Base-by-base conservation (phyloP, 2,113 vertebrate genomes). In the Sebastes schlegelii region DNA sequence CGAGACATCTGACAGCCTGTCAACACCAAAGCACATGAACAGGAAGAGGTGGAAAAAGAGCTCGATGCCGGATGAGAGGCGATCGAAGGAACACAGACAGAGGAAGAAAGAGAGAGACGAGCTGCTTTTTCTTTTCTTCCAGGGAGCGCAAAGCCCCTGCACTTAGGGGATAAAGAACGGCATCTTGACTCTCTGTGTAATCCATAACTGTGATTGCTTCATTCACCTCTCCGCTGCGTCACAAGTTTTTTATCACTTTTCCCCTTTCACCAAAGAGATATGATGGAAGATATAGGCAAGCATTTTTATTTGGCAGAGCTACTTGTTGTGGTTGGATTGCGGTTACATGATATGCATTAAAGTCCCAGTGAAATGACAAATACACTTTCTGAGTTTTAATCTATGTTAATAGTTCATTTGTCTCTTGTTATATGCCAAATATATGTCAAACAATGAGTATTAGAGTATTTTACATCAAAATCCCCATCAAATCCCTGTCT, bases 161-260 rank as follows among this genome's bases (percentile, higher is more conserved):
- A 81, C 73, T 79, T 71, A 67, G 14, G 23, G 72, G 79, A 88
- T 80, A 77, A 85, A 89, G 79, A 85, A 74, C 42, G 51, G 70
- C 75, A 70, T 83, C 85, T 83, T 72, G 34, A 64, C 65, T 73
- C 5, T 82, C 52, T 21, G 16, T 89, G 77, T 79, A 86, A 93
- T 90, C 90, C 79, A 90, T 86, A 86, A 78, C 83, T 83, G 63
- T 65, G 87, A 93, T 92, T 86, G 81, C 74, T 86, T 91, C 88
- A 80, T 70, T 84, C 88, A 61, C 75, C 26, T 85, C 57, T 66
- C 52, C 8, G 17, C 49, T 40, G 26, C 55, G 16, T 80, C 57
- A 64, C 13, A 69, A 57, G 55, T 87, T 65, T 87, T 65, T 51
- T 64, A 79, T 76, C 42, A 68, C 26, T 57, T 67, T 19, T 65